A percentile compares a stretch with the other conserved stretches of the same genome.
Evolutionary conservation across 1,140 invertebrate species (phyloP).

Genomic region (Drosophila arizonae): DNA sequence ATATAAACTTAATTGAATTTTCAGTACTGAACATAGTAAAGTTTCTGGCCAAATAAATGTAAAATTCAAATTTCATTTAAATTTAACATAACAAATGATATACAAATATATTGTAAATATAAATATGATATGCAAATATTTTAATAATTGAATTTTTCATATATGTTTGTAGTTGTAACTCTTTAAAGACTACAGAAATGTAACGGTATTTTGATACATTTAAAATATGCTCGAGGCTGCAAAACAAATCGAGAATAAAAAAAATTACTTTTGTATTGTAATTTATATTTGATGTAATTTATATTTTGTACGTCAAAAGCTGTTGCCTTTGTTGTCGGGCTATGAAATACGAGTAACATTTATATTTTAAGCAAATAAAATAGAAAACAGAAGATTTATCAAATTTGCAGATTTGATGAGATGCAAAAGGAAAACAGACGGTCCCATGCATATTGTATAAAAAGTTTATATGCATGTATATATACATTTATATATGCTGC

Average conservation of each 20-base stretch:
- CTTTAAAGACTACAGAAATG: too few species aligned
- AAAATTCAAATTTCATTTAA: too few species aligned
- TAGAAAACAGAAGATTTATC: constrained; percentile 23
- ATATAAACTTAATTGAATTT: too few species aligned
- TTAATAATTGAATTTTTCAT: too few species aligned
- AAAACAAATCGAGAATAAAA: neutral
- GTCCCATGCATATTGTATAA: constrained; percentile 69
- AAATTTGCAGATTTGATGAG: constrained; percentile 26
- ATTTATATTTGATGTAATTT: constrained; percentile 4
- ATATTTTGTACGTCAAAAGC: neutral
- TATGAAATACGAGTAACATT: neutral
- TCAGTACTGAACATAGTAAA: too few species aligned
- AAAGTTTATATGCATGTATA: constrained; percentile 48
- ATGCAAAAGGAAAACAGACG: constrained; percentile 22
- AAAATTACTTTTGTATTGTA: neutral
- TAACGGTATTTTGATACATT: too few species aligned
- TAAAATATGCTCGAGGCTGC: too few species aligned
- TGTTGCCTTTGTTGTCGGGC: neutral
- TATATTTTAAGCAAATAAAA: constrained; percentile 1
- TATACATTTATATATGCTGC: constrained; percentile 38
- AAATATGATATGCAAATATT: too few species aligned
- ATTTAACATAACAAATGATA: too few species aligned
- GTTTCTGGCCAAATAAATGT: too few species aligned
- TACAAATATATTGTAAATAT: too few species aligned
- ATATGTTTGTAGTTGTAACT: too few species aligned